Conservation (phyloP, 2,888 invertebrate species). For the Cetonia aurata region DNA sequence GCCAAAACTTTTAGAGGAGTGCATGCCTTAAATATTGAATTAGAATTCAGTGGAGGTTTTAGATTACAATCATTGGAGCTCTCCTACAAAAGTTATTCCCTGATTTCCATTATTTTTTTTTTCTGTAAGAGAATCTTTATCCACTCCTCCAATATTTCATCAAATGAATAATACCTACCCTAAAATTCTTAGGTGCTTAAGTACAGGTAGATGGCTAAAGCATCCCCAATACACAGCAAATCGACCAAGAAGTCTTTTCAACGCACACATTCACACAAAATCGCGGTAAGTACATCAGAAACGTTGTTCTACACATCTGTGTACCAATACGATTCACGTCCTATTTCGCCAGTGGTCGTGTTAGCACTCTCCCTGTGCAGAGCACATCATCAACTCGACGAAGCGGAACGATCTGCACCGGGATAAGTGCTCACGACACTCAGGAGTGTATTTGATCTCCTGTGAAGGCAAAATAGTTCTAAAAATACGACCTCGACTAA, state of each 20-base stretch:
- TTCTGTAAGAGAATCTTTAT: too few species aligned
- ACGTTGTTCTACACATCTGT: not conserved
- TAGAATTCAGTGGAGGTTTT: too few species aligned
- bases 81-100: too few species aligned
- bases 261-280: not conserved
- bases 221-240: too few species aligned
- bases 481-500: constrained; percentile 6
- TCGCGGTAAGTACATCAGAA: constrained; percentile 22
- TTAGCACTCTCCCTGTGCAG: constrained; percentile 52
- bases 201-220: too few species aligned
- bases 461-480: constrained; percentile 44
- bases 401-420: constrained; percentile 48
- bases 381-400: constrained; percentile 32
- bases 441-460: constrained; percentile 52
- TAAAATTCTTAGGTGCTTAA: too few species aligned
- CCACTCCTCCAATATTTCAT: too few species aligned
- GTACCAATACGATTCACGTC: not conserved
- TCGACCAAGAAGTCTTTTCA: not conserved
- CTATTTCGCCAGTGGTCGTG: constrained; percentile 47
- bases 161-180: too few species aligned
- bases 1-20: too few species aligned
- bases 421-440: constrained; percentile 52
- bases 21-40: too few species aligned
- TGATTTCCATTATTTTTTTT: too few species aligned
- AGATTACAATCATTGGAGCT: too few species aligned